These are phyloP conservation scores for Zeugodacus cucurbitae DNA, from an alignment of 1,140 invertebrate species.

Conservation along the genomic window DNA sequence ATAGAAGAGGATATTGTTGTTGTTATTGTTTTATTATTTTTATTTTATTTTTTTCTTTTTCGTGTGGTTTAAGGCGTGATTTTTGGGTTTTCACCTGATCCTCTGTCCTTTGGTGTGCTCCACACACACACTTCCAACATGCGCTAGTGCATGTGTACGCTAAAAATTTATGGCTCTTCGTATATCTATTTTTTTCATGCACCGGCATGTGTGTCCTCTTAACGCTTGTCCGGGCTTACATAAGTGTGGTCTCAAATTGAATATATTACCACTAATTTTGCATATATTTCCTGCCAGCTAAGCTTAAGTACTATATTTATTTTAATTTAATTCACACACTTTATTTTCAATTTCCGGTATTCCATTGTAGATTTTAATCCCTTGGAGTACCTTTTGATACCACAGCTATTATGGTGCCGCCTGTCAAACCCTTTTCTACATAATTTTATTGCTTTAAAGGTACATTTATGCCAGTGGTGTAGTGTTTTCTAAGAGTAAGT, in stretches of 20 bases:
- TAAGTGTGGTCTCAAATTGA: background rate
- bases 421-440: background rate
- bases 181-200: background rate
- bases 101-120: background rate
- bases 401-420: background rate
- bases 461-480: too few relatives aligned
- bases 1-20: background rate
- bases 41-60: background rate
- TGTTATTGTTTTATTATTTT: background rate
- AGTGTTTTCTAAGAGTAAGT: too few relatives aligned
- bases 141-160: background rate
- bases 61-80: conserved; percentile 1
- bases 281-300: background rate
- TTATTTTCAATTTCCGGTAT: background rate
- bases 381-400: background rate
- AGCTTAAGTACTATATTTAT: background rate
- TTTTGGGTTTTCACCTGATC: conserved; percentile 21
- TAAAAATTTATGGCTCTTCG: background rate
- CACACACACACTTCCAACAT: background rate
- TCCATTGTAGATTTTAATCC: background rate
- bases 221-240: background rate
- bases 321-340: background rate
- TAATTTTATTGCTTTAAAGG: background rate
- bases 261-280: background rate
- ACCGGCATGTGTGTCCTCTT: background rate